Base-by-base conservation (phyloP, 1,140 invertebrate genomes). In the Agrypnia vestita region DNA sequence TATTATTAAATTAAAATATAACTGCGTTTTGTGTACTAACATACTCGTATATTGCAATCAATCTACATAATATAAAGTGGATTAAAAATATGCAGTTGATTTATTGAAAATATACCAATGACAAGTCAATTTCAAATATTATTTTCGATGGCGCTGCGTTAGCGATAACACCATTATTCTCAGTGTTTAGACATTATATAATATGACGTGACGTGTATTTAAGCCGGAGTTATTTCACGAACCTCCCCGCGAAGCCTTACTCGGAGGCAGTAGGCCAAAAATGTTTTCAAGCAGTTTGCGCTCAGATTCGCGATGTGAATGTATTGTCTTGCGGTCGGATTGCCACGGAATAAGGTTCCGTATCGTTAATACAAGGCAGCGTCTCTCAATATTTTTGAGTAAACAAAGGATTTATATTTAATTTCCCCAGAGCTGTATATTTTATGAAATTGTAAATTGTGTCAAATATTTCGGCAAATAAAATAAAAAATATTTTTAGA, bases 251-350 rank as follows among this genome's bases (percentile, higher is more conserved):
- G 15, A 9, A 15, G 53, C 53, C 53, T 56, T 17, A 0, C 1
- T 15, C 53, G 53, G 0, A 56, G 53, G 21, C 59, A 25, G 8
- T 62, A 43, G 59, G 59, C 59, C 59, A 35, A 62, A 19, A 62
- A 62, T 62, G 59, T 25, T 62, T 62, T 25, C 17, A 43, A 62
- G 25, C 19, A 62, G 19, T 62, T 62, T 62, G 25, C 25, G 19
- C 25, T 25, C 19, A 19, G 25, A 62, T 62, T 12, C 59, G 59
- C 59, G 13, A 25, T 25, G 25, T 25, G 59, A 21, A 17, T 19
- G 19, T 62, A 43, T 62, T 62, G 59, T 62, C 19, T 62, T 19
- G 25, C 59, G 25, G 17, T 62, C 25, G 59, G 59, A 62, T 62
- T 25, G 25, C 59, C 59, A 17, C 25, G 9, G 13, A 62, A 62